Base-by-base conservation (phyloP, 2,797 vertebrate genomes). In the Peromyscus melanophrys region DNA sequence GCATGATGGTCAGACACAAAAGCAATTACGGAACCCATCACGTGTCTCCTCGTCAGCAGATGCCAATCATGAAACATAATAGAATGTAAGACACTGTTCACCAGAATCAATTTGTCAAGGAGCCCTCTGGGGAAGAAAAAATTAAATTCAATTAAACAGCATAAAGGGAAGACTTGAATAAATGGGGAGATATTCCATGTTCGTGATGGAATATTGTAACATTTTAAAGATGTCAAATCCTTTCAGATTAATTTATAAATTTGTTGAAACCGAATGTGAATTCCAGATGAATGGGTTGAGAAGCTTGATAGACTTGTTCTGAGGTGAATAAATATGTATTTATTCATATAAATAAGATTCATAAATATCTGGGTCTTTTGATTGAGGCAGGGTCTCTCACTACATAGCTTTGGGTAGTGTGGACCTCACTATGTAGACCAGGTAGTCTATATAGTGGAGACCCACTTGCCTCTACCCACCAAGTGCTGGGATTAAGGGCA, bases 121-220 rank as follows among this genome's bases (percentile, higher is more conserved):
- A 90, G 25, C 34, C 1, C 46, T 90, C 43, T 40, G 37, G 55
- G 49, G 87, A 73, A 71, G 92, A 94, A 93, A 95, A 90, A 77
- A 40, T 65, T 92, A 76, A 88, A 88, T 85, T 92, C 21, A 84
- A 37, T 95, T 65, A 77, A 90, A 90, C 14, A 14, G 86, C 46
- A 78, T 52, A 61, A 89, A 80, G 55, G 34, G 67, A 84, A 76
- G 43, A 78, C 86, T 94, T 78, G 43, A 97, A 82, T 91, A 92
- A 92, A 94, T 88, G 55, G 61, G 63, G 31, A 86, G 86, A 27
- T 63, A 83, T 3, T 93, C 11, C 29, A 52, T 63, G 55, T 75
- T 97, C 14, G 6, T 73, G 84, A 73, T 59, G 82, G 13, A 91
- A 94, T 57, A 93, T 61, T 2, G 6, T 59, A 78, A 52, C 52